phyloP scores from a whole-genome alignment of 2,888 invertebrate species.

The Chorisops tibialis region DNA sequence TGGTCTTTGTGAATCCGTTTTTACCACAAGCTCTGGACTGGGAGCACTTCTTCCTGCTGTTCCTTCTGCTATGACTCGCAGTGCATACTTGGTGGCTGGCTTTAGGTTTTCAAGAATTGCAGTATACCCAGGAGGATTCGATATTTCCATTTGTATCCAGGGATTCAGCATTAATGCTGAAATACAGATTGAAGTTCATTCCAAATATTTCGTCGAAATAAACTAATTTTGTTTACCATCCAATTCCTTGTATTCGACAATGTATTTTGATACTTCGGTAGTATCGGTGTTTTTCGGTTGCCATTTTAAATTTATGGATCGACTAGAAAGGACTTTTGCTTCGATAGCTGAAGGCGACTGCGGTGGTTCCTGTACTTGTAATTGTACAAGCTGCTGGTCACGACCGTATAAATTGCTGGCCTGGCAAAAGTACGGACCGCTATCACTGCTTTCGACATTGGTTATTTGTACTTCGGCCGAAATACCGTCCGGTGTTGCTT shows the following conservation, averaged over 20 bases:
- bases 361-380: slow-evolving; percentile 74
- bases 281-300: slow-evolving; percentile 65
- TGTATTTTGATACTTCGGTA: slow-evolving; percentile 67
- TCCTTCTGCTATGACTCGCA: slow-evolving; percentile 71
- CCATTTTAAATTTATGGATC: slow-evolving; percentile 74
- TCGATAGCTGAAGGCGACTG: slow-evolving; percentile 66
- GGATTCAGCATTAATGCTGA: slow-evolving; percentile 50
- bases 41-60: slow-evolving; percentile 68
- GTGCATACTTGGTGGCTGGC: slow-evolving; percentile 67
- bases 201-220: not conserved
- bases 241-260: slow-evolving; percentile 64
- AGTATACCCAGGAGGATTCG: slow-evolving; percentile 62
- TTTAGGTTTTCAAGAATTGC: slow-evolving; percentile 66
- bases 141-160: slow-evolving; percentile 66
- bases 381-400: slow-evolving; percentile 68
- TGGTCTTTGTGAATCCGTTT: slow-evolving; percentile 68
- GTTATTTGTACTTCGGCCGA: slow-evolving; percentile 68
- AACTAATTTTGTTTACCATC: slow-evolving; percentile 54
- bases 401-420: slow-evolving; percentile 72
- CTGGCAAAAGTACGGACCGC: slow-evolving; percentile 74
- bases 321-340: slow-evolving; percentile 67
- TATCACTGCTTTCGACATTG: slow-evolving; percentile 66
- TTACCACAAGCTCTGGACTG: slow-evolving; percentile 61
- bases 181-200: too few relatives aligned
- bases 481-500: slow-evolving; percentile 66